A percentile compares a stretch with the other conserved stretches of the same genome.
Evolutionary conservation across 2,113 vertebrate species (phyloP).

Genomic region (Tenebrosternarchus preto): DNA sequence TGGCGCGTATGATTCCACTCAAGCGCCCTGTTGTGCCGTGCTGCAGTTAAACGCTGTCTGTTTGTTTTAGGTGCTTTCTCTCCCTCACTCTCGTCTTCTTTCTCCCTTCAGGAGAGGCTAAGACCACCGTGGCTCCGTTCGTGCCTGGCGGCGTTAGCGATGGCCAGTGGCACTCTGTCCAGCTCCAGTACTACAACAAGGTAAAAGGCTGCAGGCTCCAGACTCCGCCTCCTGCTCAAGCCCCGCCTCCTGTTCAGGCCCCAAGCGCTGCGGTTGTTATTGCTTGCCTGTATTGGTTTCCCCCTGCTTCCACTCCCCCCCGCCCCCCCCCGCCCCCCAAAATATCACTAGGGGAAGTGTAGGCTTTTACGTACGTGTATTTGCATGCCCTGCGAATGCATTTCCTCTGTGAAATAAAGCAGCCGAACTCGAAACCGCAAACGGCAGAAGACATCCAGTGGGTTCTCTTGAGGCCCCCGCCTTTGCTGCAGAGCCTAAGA

Average conservation of each 20-base stretch:
- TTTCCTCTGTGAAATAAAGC: background rate
- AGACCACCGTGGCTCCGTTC: slow-evolving; percentile 85
- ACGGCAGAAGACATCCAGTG: background rate
- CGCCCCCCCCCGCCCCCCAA: no score
- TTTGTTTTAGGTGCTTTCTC: background rate
- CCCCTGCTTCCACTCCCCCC: no score
- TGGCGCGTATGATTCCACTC: background rate
- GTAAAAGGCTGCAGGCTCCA: slow-evolving; percentile 69
- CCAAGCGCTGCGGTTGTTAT: no score
- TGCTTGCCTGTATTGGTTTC: background rate
- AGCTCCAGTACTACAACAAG: slow-evolving; percentile 97
- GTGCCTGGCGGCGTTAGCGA: slow-evolving; percentile 89
- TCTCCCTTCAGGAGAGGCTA: slow-evolving; percentile 82
- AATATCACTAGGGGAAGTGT: background rate
- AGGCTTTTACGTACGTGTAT: background rate
- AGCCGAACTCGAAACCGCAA: background rate
- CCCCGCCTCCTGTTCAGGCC: background rate
- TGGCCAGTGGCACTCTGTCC: slow-evolving; percentile 92
- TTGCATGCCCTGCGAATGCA: background rate
- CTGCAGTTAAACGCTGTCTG: background rate
- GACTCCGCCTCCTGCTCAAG: background rate
- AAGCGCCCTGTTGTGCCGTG: background rate
- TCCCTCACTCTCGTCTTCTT: background rate
- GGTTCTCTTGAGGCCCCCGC: slow-evolving; percentile 19
- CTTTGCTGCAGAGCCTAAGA: slow-evolving; percentile 8